Evolutionary conservation across 1,140 invertebrate genomes (phyloP).

Genomic region (Euwallacea fornicatus): DNA sequence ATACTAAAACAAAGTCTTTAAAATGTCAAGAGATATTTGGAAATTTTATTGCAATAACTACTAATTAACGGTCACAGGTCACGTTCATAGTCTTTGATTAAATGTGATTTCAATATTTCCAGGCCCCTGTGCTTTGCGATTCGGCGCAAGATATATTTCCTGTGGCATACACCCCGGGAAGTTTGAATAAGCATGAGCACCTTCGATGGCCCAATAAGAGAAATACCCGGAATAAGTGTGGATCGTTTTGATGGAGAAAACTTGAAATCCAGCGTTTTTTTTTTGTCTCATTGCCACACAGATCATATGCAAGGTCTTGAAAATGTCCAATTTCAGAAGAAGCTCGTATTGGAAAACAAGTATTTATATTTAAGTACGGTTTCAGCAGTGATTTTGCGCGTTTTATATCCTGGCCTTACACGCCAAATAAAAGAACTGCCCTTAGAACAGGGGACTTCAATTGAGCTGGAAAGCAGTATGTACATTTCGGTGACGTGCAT

Average conservation of each 20-base stretch:
- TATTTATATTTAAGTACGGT: conserved; percentile 56
- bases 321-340: conserved; percentile 35
- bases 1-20: no score
- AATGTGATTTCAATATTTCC: no score
- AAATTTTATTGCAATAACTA: no score
- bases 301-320: conserved; percentile 69
- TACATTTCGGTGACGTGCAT: conserved; percentile 61
- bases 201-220: conserved; percentile 62
- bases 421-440: conserved; percentile 50
- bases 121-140: no score
- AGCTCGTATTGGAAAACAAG: conserved; percentile 43
- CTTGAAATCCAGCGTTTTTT: conserved; percentile 60
- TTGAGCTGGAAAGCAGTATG: conserved; percentile 39
- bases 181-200: conserved; percentile 57
- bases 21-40: no score
- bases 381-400: conserved; percentile 53
- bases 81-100: no score
- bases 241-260: conserved; percentile 62
- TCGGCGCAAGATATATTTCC: no score
- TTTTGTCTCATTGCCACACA: conserved; percentile 67
- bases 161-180: neutral
- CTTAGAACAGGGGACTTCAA: conserved; percentile 41
- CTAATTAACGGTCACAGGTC: no score
- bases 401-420: conserved; percentile 35
- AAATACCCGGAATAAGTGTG: conserved; percentile 64